Base-by-base conservation (phyloP, 2,888 invertebrate genomes). In the Oligia latruncula region DNA sequence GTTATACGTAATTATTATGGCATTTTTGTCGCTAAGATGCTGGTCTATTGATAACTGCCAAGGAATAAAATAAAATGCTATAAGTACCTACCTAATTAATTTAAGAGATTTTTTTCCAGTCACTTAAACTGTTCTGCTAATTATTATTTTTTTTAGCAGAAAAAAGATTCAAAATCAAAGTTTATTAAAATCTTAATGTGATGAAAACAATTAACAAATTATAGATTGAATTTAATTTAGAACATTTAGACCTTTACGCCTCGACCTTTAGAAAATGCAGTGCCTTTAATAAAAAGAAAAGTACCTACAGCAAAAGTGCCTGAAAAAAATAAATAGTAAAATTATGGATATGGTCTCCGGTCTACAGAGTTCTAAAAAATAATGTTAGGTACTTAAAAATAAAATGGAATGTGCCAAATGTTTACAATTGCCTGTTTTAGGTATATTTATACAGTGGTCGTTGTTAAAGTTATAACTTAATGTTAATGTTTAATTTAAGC, bases 341-440 rank as follows among this genome's bases (percentile, higher is more conserved):
- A 20, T 35, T 35, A 35, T 5, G 17, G 0, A 29, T 46, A 1
- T 20, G n/a, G 55, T 76, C 6, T 62, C 35, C 35, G 55, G 43
- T 74, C 29, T 62, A 60, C 15, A 70, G 20, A 64, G 67, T 66
- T 78, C 71, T 52, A n/a, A 67, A 68, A 71, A 60, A 52, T 46
- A 72, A 64, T 55, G 3, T 64, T 62, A 73, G 71, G 60, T 87
- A 83, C 75, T 77, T 79, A 71, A 29, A 66, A 77, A n/a, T 79
- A 82, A 84, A 74, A 75, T 29, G 52, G 75, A 78, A 80, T 80
- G 79, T 89, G 89, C 89, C 88, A 89, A 89, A 89, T 78, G 58
- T 80, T 52, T 79, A 71, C 66, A 77, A 75, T 72, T 86, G 66
- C 81, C 52, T n/a, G 67, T 81, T 81, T 74, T 71, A 82, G 40